Evolutionary conservation across 1,140 invertebrate species (phyloP).

Genomic region (Drepana arcuata): DNA sequence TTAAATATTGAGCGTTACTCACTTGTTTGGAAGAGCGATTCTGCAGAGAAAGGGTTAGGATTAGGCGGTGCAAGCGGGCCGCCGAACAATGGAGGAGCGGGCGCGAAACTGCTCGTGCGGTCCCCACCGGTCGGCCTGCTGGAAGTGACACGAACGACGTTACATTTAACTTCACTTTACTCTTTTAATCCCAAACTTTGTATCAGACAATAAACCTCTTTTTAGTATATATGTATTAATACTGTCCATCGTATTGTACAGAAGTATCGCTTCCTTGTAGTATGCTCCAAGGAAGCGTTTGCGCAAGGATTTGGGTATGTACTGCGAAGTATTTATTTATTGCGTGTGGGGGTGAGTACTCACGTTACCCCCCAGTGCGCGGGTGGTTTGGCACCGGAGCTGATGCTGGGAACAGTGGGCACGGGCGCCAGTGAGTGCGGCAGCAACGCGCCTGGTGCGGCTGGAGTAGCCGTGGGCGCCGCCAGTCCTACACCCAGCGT

Average conservation of each 20-base stretch:
- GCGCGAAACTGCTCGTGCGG: constrained; percentile 48
- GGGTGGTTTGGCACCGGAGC: constrained; percentile 64
- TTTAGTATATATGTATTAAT: too few relatives aligned
- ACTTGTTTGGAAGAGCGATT: constrained; percentile 90
- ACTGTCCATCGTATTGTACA: too few relatives aligned
- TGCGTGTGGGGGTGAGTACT: constrained; percentile 29
- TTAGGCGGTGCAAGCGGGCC: constrained; percentile 79
- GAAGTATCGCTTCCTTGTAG: too few relatives aligned
- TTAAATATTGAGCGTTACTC: too few relatives aligned
- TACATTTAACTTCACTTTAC: constrained; percentile 1
- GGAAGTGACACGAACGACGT: constrained; percentile 15
- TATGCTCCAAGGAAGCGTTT: too few relatives aligned
- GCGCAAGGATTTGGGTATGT: neutral
- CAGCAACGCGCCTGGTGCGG: constrained; percentile 39
- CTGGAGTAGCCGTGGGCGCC: constrained; percentile 46
- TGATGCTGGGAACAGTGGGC: constrained; percentile 61
- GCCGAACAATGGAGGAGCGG: constrained; percentile 77
- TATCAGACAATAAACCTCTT: too few relatives aligned
- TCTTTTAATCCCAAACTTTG: too few relatives aligned
- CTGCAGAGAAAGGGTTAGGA: constrained; percentile 88
- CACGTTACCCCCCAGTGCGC: constrained; percentile 66
- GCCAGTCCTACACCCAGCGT: constrained; percentile 36
- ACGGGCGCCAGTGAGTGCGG: constrained; percentile 53
- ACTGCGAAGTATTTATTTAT: neutral
- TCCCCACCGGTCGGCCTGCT: constrained; percentile 54